phyloP scores from a whole-genome alignment of 1,140 invertebrate genomes.

The Leptestheria dahalacensis region DNA sequence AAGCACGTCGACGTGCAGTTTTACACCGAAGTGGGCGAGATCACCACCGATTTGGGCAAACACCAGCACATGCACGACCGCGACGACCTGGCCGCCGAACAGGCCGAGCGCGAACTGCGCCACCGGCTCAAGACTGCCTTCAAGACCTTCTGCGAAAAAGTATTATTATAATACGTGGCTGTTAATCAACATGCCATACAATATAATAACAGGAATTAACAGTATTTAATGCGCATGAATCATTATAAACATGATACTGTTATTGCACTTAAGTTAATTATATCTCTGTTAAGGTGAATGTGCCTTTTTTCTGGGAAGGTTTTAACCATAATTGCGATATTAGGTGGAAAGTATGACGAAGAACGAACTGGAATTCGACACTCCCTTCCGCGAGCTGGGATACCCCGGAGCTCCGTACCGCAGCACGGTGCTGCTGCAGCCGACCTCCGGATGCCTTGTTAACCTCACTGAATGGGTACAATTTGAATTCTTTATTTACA shows the following conservation, averaged over 20 bases:
- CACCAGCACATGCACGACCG: slow-evolving; percentile 99
- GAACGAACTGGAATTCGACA: slow-evolving; percentile 95
- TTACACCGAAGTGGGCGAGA: slow-evolving; percentile 99
- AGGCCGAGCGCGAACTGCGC: slow-evolving; percentile 89
- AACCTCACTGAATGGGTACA: slow-evolving; percentile 91
- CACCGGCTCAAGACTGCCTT: slow-evolving; percentile 95
- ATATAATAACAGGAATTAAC: neutral
- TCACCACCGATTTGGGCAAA: slow-evolving; percentile 97
- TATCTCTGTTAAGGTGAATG: too few species aligned
- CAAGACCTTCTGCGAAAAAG: slow-evolving; percentile 94
- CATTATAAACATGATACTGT: too few species aligned
- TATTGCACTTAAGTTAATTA: too few species aligned
- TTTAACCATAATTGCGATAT: slow-evolving; percentile 14
- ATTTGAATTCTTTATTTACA: neutral
- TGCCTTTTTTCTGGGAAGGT: neutral
- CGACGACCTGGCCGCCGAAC: slow-evolving; percentile 95
- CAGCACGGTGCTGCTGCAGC: slow-evolving; percentile 89
- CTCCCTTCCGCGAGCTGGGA: slow-evolving; percentile 91
- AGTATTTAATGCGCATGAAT: neutral
- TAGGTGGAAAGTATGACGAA: slow-evolving; percentile 88
- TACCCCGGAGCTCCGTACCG: slow-evolving; percentile 96
- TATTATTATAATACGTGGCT: slow-evolving; percentile 21
- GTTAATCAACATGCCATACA: neutral
- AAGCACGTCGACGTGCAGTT: slow-evolving; percentile 98
- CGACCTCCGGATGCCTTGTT: slow-evolving; percentile 90